Conservation (phyloP, 2,797 vertebrate species). For the Sciurus carolinensis region DNA sequence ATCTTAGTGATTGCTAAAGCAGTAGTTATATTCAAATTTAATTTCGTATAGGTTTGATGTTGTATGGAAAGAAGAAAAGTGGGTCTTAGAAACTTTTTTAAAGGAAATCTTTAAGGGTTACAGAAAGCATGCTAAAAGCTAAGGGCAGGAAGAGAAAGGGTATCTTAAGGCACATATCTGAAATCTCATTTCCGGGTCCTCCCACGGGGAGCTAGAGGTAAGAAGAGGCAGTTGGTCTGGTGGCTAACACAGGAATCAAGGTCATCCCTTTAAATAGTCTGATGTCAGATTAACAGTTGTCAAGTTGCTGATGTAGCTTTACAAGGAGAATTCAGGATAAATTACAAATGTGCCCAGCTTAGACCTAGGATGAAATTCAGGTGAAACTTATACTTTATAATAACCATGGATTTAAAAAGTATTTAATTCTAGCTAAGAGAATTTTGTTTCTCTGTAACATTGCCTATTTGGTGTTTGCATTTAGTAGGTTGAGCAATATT, state of each 20-base stretch:
- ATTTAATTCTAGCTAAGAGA: neutral
- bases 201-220: neutral
- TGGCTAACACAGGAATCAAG: neutral
- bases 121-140: neutral
- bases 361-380: neutral
- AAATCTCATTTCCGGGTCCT: neutral
- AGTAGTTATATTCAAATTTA: slow-evolving; percentile 23
- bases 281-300: too few species aligned
- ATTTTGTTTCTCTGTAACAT: slow-evolving; percentile 15
- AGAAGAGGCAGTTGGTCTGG: neutral
- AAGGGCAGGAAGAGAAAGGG: neutral
- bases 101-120: neutral
- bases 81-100: neutral
- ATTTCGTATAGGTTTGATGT: neutral
- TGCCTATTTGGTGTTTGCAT: neutral
- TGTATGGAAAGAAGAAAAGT: neutral
- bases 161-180: neutral
- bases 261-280: neutral
- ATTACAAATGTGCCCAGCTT: neutral
- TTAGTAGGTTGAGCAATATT: slow-evolving; percentile 51
- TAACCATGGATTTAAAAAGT: slow-evolving; percentile 27
- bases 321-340: neutral
- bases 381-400: slow-evolving; percentile 28
- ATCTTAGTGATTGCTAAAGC: slow-evolving; percentile 19
- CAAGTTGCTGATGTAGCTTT: neutral